Base-by-base conservation (phyloP, 2,797 vertebrate species). In the Sebastes nivosus region DNA sequence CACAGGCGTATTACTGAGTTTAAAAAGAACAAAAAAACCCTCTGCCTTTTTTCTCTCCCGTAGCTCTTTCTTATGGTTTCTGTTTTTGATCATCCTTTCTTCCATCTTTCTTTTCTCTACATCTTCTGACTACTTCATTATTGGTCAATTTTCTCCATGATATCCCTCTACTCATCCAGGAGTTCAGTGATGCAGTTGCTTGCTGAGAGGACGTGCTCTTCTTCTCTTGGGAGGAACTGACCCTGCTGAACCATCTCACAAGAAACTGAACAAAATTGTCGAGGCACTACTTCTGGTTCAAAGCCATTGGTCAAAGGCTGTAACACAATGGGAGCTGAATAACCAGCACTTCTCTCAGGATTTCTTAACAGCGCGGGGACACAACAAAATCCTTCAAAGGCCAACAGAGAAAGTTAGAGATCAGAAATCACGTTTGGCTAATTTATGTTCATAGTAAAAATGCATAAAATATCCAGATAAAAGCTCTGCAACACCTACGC, bases 241-340 rank as follows among this genome's bases (percentile, higher is more conserved):
- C 79, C 20, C 20, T 36, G 34, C 55, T 65, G 60, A 67, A 80
- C 50, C 68, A 64, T 78, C 70, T 81, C 60, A 68, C 34, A 67
- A 75, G 24, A 5, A 64, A 14, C 60, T 30, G 55, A 29, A 67
- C 52, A 70, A 55, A 81, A 65, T 20, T 59, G 55, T 30, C 59
- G 22, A 75, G 27, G 46, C 50, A 67, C 54, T 58, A 34, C n/a
- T 69, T 83, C 61, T 76, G n/a, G 55, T 83, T 81, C 36, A 85
- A 75, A 75, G 29, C 61, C 7, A 24, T 4, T 9, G 63, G 74
- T 72, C 69, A 80, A 80, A 80, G 60, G 64, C 42, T 80, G 16
- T n/a, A 58, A 80, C 52, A 77, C 30, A 42, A 1, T 27, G 16
- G 22, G 34, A 61, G 58, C 8, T 60, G n/a, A 74, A 65, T 32